A percentile compares a stretch with the other conserved stretches of the same genome.
Evolutionary conservation across 2,888 invertebrate genomes (phyloP).

Genomic region (Busseola fusca): DNA sequence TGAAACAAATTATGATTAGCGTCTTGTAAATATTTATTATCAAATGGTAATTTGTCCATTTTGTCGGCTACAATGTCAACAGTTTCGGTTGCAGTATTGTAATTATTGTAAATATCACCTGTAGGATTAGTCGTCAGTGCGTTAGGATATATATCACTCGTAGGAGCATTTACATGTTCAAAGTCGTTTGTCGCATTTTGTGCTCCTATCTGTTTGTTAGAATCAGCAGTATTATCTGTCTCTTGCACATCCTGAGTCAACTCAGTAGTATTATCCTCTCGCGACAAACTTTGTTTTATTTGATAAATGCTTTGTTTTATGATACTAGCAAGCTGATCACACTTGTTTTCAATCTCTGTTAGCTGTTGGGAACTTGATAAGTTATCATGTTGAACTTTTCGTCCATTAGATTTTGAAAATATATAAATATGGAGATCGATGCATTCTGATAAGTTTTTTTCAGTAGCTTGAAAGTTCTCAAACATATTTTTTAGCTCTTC

Average conservation of each 20-base stretch:
- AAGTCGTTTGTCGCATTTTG: neutral
- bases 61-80: neutral
- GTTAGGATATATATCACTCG: slow-evolving; percentile 4
- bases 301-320: slow-evolving; percentile 62
- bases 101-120: neutral
- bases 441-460: slow-evolving; percentile 62
- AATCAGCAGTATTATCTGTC: neutral
- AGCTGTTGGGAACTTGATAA: slow-evolving; percentile 56
- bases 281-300: slow-evolving; percentile 48
- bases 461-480: slow-evolving; percentile 49
- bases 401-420: slow-evolving; percentile 57
- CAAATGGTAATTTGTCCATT: neutral
- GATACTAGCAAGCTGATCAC: slow-evolving; percentile 53
- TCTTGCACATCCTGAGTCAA: slow-evolving; percentile 12
- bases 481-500: slow-evolving; percentile 43
- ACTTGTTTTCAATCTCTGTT: slow-evolving; percentile 61
- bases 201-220: slow-evolving; percentile 1
- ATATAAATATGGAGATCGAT: slow-evolving; percentile 64
- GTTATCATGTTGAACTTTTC: slow-evolving; percentile 44
- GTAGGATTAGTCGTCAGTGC: neutral
- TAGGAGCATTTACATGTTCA: neutral
- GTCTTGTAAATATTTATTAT: neutral
- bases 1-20: neutral
- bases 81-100: slow-evolving; percentile 1
- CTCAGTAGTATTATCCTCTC: slow-evolving; percentile 4